These are phyloP conservation scores for Nasonia vitripennis DNA, from an alignment of 1,140 invertebrate species.

Conservation along the genomic window DNA sequence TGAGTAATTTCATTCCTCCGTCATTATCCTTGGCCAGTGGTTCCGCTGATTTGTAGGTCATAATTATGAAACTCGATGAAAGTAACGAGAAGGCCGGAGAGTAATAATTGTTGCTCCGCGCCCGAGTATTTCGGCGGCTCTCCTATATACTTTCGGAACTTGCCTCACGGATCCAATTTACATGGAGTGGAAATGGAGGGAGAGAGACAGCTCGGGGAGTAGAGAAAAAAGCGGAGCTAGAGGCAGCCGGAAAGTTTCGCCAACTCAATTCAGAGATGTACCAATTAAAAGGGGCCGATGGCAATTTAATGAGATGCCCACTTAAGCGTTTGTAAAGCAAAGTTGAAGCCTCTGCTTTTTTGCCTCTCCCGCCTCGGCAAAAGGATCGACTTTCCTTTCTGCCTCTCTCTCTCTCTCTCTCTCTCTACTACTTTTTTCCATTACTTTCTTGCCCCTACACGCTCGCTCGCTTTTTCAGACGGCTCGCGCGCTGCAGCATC, in stretches of 20 bases:
- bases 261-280: constrained; percentile 43
- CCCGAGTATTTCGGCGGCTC: not conserved
- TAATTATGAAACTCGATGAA: constrained; percentile 15
- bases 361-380: not conserved
- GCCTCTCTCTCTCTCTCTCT: not conserved
- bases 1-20: constrained; percentile 22
- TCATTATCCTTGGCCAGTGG: not conserved
- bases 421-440: not conserved
- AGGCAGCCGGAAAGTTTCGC: not conserved
- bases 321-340: constrained; percentile 33
- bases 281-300: constrained; percentile 47
- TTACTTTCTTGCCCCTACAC: not conserved
- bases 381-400: not conserved
- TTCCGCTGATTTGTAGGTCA: constrained; percentile 23
- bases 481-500: too few relatives aligned
- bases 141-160: not conserved
- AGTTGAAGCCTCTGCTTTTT: constrained; percentile 6
- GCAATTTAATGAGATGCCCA: constrained; percentile 42
- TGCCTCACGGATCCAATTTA: constrained; percentile 40
- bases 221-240: not conserved
- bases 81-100: constrained; percentile 24
- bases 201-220: not conserved
- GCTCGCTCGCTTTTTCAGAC: not conserved
- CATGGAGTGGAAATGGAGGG: constrained; percentile 2
- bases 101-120: constrained; percentile 42